Percentiles rank a stretch among this genome's conserved stretches.
These are phyloP conservation scores for Neodontobutis hainanensis DNA, from an alignment of 2,113 vertebrate genomes.

Conservation along the genomic window DNA sequence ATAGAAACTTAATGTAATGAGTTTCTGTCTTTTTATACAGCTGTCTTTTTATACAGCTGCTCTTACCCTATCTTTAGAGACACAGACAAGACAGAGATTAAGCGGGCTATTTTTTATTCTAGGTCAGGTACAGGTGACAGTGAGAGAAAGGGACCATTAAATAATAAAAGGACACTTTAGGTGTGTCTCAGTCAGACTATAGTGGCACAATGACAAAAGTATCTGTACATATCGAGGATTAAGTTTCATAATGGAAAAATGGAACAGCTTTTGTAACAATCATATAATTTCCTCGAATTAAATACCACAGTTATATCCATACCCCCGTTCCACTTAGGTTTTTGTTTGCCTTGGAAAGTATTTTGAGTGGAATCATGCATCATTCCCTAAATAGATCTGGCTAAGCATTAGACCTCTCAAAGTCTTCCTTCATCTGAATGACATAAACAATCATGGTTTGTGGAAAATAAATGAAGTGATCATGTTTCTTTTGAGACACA, in stretches of 20 bases:
- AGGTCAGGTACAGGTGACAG: neutral
- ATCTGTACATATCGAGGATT: conserved; percentile 16
- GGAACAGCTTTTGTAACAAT: conserved; percentile 42
- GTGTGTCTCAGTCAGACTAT: conserved; percentile 5
- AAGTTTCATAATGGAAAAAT: conserved; percentile 20
- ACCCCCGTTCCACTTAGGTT: neutral
- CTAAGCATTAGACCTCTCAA: conserved; percentile 34
- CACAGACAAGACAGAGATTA: neutral
- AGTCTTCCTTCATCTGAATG: conserved; percentile 54
- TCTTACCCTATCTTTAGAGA: conserved; percentile 15
- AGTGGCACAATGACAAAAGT: neutral
- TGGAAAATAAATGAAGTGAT: conserved; percentile 48
- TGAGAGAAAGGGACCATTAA: neutral
- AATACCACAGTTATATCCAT: conserved; percentile 20
- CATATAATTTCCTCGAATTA: conserved; percentile 27
- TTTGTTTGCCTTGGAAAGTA: conserved; percentile 27
- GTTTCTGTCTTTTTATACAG: conserved; percentile 23
- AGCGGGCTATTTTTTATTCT: neutral
- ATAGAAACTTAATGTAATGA: conserved; percentile 31
- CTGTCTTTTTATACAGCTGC: conserved; percentile 17
- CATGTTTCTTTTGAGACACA: conserved; percentile 34
- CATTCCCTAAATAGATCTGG: conserved; percentile 39
- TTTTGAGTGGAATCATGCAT: conserved; percentile 40
- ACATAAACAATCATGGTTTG: conserved; percentile 64
- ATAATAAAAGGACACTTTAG: conserved; percentile 1